Evolutionary conservation across 2,797 vertebrate species (phyloP).

Genomic region (Morus bassanus): DNA sequence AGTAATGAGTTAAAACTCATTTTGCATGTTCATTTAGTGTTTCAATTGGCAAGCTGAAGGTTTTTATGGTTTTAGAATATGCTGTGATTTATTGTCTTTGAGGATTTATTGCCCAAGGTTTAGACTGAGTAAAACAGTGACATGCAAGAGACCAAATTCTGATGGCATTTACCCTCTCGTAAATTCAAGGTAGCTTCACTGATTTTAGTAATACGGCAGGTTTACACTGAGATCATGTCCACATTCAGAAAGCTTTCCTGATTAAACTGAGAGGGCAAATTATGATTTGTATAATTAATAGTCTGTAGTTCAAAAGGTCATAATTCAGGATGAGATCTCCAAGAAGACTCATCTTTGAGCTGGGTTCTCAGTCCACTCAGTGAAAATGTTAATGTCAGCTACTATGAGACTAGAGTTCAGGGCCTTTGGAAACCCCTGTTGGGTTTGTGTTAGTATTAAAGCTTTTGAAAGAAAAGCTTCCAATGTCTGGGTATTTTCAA

Average conservation of each 20-base stretch:
- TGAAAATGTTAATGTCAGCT: neutral
- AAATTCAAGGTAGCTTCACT: neutral
- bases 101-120: neutral
- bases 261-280: neutral
- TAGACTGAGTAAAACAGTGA: neutral
- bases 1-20: neutral
- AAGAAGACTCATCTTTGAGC: neutral
- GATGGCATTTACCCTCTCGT: neutral
- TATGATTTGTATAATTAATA: slow-evolving; percentile 7
- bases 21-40: neutral
- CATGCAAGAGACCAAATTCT: neutral
- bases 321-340: neutral
- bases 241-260: neutral
- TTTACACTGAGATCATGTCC: neutral
- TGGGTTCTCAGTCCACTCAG: neutral
- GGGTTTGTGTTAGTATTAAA: neutral
- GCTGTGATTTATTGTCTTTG: neutral
- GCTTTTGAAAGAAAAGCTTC: neutral
- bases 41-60: neutral
- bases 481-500: neutral
- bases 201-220: neutral
- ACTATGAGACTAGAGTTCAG: neutral
- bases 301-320: neutral
- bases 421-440: neutral
- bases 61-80: neutral